Evolutionary conservation across 2,888 invertebrate species (phyloP), one percentile per base, ranked within the genome.

Genomic region (Sphaeridia pumilis): DNA sequence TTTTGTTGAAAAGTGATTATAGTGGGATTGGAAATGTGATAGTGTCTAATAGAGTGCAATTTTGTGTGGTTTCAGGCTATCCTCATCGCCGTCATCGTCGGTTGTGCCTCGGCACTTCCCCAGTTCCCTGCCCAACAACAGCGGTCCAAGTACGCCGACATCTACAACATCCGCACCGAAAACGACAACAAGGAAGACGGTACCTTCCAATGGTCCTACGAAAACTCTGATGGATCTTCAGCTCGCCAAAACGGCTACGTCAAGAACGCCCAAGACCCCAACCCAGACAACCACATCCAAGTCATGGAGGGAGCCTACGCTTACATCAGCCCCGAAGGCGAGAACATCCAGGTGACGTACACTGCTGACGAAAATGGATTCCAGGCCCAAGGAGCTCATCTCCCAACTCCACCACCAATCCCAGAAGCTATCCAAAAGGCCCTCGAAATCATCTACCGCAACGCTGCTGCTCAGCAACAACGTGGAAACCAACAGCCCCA

Each of bases 351-450:
- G 24, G 28, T 49, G 31, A 49, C 45, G 12, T 54, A 54, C 27
- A 36, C 42, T 26, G 53, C 53, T 31, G 54, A 54, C 34, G 52
- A 52, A 20, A 46, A 52, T 21, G 87, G 87, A 45, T 87, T 87
- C 78, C 81, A 83, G 62, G 83, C 84, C 47, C 76, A 77, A 62
- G 86, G 87, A 0, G 84, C 84, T 70, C 87, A 87, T 69, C 79
- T 87, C 67, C 87, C 87, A 58, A 87, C 87, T 47, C 82, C 86
- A 57, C 86, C 87, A 14, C 85, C 87, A 57, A 82, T 85, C 25
- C 84, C 85, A 49, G 77, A 82, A 58, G 87, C 86, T 74, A 86
- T 87, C 67, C 87, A 87, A 72, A 87, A 86, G 70, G 86, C 87
- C 50, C 75, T 88, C 57, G 87, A 87, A 70, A 79, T 87, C 68